These are phyloP conservation scores for Coregonus suidteri DNA, from an alignment of 2,797 vertebrate species.

Conservation along the genomic window DNA sequence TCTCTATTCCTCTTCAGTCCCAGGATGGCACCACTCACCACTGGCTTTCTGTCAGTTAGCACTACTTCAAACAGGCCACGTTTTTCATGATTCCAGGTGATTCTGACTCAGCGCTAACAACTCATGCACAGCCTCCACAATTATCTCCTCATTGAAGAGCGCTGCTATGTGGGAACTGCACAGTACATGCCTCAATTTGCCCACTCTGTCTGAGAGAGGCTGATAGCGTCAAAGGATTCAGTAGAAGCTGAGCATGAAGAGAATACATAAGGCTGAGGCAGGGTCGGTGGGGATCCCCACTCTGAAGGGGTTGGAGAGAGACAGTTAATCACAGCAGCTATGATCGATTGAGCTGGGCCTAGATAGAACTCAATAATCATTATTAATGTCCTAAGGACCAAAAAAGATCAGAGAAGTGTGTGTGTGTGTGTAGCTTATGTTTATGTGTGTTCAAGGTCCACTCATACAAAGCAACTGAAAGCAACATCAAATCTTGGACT, in stretches of 20 bases:
- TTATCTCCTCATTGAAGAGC: neutral
- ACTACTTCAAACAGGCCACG: neutral
- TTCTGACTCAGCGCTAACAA: neutral
- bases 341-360: constrained; percentile 21
- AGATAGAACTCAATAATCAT: constrained; percentile 21
- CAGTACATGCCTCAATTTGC: constrained; percentile 23
- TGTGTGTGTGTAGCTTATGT: too few species aligned
- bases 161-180: neutral
- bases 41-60: neutral
- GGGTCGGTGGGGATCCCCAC: neutral
- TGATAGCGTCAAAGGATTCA: constrained; percentile 17
- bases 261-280: constrained; percentile 13
- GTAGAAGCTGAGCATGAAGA: constrained; percentile 25
- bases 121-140: neutral
- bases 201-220: neutral
- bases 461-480: neutral
- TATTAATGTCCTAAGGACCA: neutral
- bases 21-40: neutral
- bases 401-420: neutral
- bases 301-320: constrained; percentile 4
- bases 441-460: neutral
- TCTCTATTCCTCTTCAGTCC: constrained; percentile 15
- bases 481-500: neutral
- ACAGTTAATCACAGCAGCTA: constrained; percentile 26
- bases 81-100: neutral